Evolutionary conservation across 2,888 invertebrate genomes (phyloP).

Genomic region (Labia minor): DNA sequence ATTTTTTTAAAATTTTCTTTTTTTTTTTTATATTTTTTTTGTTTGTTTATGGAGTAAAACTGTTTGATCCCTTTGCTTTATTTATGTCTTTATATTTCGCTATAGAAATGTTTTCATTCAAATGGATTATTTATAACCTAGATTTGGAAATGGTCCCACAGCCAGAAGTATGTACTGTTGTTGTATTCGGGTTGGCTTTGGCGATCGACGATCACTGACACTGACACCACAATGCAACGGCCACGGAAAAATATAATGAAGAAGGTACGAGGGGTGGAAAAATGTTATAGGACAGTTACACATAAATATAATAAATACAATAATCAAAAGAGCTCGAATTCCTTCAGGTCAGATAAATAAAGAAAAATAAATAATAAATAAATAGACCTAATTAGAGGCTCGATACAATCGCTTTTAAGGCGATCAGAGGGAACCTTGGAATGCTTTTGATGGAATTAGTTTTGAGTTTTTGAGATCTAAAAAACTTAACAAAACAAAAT

Average conservation of each 20-base stretch:
- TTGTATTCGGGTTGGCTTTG: not conserved
- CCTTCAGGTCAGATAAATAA: not conserved
- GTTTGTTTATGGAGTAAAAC: slow-evolving; percentile 16
- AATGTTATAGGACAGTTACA: no score
- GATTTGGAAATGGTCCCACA: slow-evolving; percentile 13
- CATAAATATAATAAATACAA: no score
- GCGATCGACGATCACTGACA: not conserved
- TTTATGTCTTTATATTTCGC: slow-evolving; percentile 7
- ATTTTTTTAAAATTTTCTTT: no score
- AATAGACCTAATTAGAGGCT: not conserved
- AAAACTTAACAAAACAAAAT: not conserved
- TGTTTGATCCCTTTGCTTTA: not conserved
- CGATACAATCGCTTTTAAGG: no score
- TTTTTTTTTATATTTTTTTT: slow-evolving; percentile 4
- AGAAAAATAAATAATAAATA: slow-evolving; percentile 1
- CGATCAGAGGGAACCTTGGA: not conserved
- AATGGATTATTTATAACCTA: no score
- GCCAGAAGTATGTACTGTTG: slow-evolving; percentile 1
- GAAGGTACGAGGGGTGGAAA: not conserved
- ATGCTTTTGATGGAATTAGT: slow-evolving; percentile 3
- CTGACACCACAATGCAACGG: not conserved
- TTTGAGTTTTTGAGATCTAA: not conserved
- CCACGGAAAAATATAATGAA: no score
- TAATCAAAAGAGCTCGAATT: no score
- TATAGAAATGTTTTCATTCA: not conserved